These are phyloP conservation scores for Helicoverpa armigera DNA, from an alignment of 1,140 invertebrate genomes.

Conservation along the genomic window DNA sequence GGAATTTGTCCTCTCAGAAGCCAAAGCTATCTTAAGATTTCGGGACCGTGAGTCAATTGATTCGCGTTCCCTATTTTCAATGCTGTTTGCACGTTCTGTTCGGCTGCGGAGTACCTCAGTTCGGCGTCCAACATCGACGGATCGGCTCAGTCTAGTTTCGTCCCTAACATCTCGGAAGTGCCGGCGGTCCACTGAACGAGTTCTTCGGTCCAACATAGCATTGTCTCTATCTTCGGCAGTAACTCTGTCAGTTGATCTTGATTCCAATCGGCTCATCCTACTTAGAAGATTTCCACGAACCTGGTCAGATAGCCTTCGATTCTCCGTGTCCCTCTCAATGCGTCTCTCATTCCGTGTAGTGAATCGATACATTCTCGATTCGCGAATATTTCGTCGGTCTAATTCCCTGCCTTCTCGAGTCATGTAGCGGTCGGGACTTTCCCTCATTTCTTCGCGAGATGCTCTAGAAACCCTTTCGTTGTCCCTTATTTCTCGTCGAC, in stretches of 20 bases:
- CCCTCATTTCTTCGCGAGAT: too few species aligned
- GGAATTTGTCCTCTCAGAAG: neutral
- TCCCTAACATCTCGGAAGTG: slow-evolving; percentile 13
- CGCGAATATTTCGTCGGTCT: too few species aligned
- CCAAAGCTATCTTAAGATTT: neutral
- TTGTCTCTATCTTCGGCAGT: neutral
- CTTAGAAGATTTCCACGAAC: neutral
- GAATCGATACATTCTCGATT: too few species aligned
- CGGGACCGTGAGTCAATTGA: neutral
- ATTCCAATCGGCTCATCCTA: neutral
- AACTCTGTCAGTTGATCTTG: neutral
- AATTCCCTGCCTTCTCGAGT: too few species aligned
- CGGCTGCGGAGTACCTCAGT: neutral
- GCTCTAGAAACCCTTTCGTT: too few species aligned
- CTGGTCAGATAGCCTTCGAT: neutral
- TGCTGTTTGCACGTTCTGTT: slow-evolving; percentile 8
- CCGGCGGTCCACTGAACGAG: slow-evolving; percentile 1
- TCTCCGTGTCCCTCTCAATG: too few species aligned
- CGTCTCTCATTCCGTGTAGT: too few species aligned
- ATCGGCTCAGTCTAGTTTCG: neutral
- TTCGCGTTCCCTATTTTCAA: slow-evolving; percentile 27
- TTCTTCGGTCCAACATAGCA: neutral
- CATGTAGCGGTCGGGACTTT: too few species aligned
- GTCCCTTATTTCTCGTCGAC: slow-evolving; percentile 6
- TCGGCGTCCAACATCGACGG: neutral